Percentiles rank a stretch among this genome's conserved stretches.
Conservation (phyloP, 1,140 invertebrate species). For the Lepidurus arcticus region DNA sequence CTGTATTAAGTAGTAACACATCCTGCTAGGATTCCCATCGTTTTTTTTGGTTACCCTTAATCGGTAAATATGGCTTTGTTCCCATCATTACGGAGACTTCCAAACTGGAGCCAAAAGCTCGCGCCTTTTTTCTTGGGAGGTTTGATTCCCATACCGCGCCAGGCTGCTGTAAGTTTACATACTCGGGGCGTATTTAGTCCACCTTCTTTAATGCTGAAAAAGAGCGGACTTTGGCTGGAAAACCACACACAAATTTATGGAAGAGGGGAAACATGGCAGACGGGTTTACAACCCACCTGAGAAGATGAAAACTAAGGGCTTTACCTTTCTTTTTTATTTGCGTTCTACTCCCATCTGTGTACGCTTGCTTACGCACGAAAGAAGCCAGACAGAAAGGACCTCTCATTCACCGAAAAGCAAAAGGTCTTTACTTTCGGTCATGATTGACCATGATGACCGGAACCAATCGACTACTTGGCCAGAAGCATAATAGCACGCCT, state of each 20-base stretch:
- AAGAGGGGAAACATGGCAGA: background rate
- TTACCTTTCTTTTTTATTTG: background rate
- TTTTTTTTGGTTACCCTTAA: background rate
- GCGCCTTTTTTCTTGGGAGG: background rate
- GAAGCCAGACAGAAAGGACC: background rate
- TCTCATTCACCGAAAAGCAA: background rate
- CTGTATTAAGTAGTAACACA: slow-evolving; percentile 14
- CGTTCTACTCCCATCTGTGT: background rate
- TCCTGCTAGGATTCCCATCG: background rate
- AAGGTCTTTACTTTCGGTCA: background rate
- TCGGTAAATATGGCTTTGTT: background rate
- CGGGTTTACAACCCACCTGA: background rate
- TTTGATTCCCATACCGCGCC: background rate
- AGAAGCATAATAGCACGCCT: background rate
- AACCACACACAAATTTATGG: background rate
- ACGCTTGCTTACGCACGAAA: background rate
- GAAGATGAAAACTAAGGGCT: background rate
- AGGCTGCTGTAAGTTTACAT: background rate
- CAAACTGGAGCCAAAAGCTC: background rate
- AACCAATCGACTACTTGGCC: background rate
- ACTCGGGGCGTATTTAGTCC: background rate
- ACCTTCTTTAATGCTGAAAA: background rate
- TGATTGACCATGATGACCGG: slow-evolving; percentile 1
- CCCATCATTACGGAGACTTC: background rate
- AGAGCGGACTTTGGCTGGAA: background rate